Base-by-base conservation (phyloP, 2,888 invertebrate species). In the Microctonus brassicae region DNA sequence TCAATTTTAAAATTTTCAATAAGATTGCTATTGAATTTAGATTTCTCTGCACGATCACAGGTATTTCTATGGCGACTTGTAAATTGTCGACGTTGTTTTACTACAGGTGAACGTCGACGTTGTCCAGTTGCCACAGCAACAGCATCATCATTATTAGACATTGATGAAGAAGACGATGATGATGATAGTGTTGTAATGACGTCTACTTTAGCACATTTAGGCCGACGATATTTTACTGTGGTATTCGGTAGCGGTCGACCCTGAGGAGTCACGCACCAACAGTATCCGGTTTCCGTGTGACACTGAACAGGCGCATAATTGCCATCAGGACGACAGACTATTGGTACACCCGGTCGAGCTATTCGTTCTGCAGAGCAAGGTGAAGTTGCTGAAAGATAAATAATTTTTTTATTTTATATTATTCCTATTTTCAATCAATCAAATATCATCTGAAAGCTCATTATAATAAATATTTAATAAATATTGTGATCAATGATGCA, bases 191-290 rank as follows among this genome's bases (percentile, higher is more conserved):
- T 52, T 17, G 39, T 17, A 2, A 34, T 29, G 24, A 11, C 62
- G 3, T 20, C 52, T 53, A 42, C 47, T 77, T 88, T 89, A 58
- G 89, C 90, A 85, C 95, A 95, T 79, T 92, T 92, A 55, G 95
- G 93, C 80, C 91, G 90, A 67, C 91, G 90, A 79, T 92, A 91
- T 75, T 92, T 91, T 11, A 93, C 92, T 5, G 95, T 92, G 4
- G 95, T 95, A 80, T 95, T 94, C 10, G 94, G 92, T 66, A 97
- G 90, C 0, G 95, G 96, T 78, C 92, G 92, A 52, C 97, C 97
- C 78, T 93, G 92, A 13, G 93, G 91, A 0, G 95, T 94, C 73
- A 96, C 97, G 86, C 97, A 98, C 97, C 97, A 97, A 89, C 97
- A 97, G 83, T 91, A 91, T 68, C 90, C 90, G 1, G 94, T 93